Evolutionary conservation across 2,888 invertebrate species (phyloP).

Genomic region (Micoletzkya japonica): DNA sequence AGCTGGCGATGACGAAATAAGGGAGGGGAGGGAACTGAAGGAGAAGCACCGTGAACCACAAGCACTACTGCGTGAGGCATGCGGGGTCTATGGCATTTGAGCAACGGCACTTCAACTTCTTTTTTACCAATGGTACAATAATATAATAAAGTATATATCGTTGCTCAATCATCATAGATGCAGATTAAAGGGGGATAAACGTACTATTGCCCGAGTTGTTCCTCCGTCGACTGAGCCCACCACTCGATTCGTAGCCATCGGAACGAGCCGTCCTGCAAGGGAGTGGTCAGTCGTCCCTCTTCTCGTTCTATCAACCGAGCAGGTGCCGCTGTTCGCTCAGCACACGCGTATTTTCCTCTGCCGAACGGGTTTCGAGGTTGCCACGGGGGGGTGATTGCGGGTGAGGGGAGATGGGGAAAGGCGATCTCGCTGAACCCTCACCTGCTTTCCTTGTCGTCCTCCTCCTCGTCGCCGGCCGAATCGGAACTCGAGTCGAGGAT

Average conservation of each 20-base stretch:
- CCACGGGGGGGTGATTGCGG: too few species aligned
- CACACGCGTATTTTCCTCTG: too few species aligned
- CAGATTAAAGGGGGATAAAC: too few species aligned
- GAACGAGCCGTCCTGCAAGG: constrained; percentile 18
- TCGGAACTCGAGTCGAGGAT: not conserved
- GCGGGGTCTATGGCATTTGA: too few species aligned
- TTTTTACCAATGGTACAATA: too few species aligned
- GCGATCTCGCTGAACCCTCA: too few species aligned
- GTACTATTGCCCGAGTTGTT: constrained; percentile 18
- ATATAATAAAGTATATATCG: too few species aligned
- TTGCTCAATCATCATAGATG: too few species aligned
- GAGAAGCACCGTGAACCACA: not conserved
- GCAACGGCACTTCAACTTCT: too few species aligned
- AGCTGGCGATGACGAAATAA: not conserved
- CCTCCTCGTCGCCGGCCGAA: constrained; percentile 19
- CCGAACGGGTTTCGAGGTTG: too few species aligned
- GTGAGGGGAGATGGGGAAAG: too few species aligned
- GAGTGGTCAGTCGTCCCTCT: not conserved
- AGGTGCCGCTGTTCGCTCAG: too few species aligned
- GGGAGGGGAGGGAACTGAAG: not conserved
- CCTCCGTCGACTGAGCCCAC: constrained; percentile 5
- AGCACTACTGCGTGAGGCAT: not conserved
- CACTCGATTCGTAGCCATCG: constrained; percentile 26
- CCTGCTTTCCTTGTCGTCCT: constrained; percentile 25
- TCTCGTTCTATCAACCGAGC: constrained; percentile 7